phyloP scores from a whole-genome alignment of 2,797 vertebrate species.

The Etheostoma nigrum region DNA sequence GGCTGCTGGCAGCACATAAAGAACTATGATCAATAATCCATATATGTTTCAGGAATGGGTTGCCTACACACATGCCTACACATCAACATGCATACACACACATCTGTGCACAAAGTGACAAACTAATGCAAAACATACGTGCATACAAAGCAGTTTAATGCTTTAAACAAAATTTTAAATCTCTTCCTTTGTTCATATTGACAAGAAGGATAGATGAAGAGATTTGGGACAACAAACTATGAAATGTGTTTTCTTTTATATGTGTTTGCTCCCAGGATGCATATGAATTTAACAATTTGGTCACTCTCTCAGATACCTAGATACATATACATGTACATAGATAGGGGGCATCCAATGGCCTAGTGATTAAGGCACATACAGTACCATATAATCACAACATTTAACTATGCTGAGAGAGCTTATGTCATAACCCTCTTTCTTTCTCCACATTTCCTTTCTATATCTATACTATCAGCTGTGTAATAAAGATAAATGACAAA shows the following conservation, averaged over 20 bases:
- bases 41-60: conserved; percentile 66
- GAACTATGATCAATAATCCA: conserved; percentile 79
- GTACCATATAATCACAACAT: not conserved
- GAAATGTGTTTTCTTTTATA: not conserved
- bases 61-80: conserved; percentile 13
- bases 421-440: not conserved
- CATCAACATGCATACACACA: not conserved
- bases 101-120: conserved; percentile 11
- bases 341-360: not conserved
- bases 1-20: conserved; percentile 70
- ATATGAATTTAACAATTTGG: not conserved
- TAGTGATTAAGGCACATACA: not conserved
- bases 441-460: not conserved
- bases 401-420: not conserved
- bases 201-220: not conserved
- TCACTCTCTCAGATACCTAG: not conserved
- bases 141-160: conserved; percentile 10
- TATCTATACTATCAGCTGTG: too few relatives aligned
- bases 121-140: conserved; percentile 10
- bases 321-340: not conserved
- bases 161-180: not conserved
- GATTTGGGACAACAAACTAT: not conserved
- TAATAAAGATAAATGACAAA: not conserved
- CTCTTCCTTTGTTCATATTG: not conserved
- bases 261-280: not conserved